phyloP scores from a whole-genome alignment of 2,113 vertebrate species.

The Eubucco bourcierii region DNA sequence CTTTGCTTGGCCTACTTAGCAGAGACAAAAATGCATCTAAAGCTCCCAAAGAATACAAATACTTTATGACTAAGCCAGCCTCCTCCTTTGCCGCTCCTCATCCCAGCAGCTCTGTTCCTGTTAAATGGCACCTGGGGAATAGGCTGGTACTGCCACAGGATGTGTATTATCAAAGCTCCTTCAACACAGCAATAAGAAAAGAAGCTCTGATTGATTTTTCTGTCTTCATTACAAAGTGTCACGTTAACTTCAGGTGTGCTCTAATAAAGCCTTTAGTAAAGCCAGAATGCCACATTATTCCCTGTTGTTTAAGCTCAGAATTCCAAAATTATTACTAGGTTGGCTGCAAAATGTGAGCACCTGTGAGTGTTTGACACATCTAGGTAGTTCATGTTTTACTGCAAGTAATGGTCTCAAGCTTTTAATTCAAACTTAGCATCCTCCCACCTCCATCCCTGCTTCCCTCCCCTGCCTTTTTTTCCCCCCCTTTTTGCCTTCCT shows the following conservation, averaged over 20 bases:
- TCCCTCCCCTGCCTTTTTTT: not conserved
- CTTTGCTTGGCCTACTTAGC: conserved; percentile 61
- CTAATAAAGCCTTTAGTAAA: not conserved
- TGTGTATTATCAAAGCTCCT: not conserved
- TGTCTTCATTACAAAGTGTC: not conserved
- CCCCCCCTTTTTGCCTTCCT: not conserved
- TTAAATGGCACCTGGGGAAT: not conserved
- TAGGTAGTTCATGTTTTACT: not conserved
- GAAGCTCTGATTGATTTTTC: not conserved
- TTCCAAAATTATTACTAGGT: not conserved
- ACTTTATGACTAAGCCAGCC: conserved; percentile 32
- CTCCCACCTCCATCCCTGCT: too few relatives aligned
- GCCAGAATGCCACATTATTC: not conserved
- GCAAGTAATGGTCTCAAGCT: not conserved
- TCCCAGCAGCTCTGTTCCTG: not conserved
- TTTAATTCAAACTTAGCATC: not conserved
- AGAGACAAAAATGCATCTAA: conserved; percentile 59
- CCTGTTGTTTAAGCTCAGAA: not conserved
- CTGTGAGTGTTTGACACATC: rapidly evolving
- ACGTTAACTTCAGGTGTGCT: not conserved
- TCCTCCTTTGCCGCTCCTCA: conserved; percentile 12
- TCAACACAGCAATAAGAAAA: not conserved
- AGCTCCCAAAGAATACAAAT: conserved; percentile 37
- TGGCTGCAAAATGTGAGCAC: not conserved
- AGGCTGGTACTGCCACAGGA: not conserved